Evolutionary conservation across 2,113 vertebrate genomes (phyloP).

Genomic region (Nibea albiflora): DNA sequence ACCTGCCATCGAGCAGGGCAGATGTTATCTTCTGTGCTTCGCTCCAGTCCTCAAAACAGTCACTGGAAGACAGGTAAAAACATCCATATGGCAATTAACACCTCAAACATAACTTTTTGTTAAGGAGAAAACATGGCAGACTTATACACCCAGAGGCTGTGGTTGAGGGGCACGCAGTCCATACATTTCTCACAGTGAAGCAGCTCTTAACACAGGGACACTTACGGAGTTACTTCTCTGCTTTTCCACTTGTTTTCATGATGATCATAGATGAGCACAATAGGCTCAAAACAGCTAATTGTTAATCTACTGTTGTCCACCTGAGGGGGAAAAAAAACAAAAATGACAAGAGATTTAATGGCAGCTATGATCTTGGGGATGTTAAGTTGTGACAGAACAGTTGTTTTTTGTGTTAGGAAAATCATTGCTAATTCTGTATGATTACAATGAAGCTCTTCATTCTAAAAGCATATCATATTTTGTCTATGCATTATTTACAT

Average conservation of each 20-base stretch:
- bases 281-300: slow-evolving; percentile 90
- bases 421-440: neutral
- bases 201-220: slow-evolving; percentile 20
- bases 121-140: neutral
- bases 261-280: slow-evolving; percentile 92
- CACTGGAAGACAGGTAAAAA: slow-evolving; percentile 79
- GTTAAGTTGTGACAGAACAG: neutral
- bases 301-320: slow-evolving; percentile 94
- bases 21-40: slow-evolving; percentile 95
- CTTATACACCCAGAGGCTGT: neutral
- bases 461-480: neutral
- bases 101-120: neutral
- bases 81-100: neutral
- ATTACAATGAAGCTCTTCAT: too few species aligned
- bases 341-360: neutral
- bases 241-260: slow-evolving; percentile 96
- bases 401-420: too few species aligned
- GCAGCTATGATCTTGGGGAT: neutral
- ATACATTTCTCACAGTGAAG: neutral
- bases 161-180: neutral
- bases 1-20: slow-evolving; percentile 90
- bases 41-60: slow-evolving; percentile 94
- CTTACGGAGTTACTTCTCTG: slow-evolving; percentile 92
- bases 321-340: slow-evolving; percentile 74
- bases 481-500: neutral